Evolutionary conservation across 37 sponge, comb jelly and placozoan genomes (phyloP).

Genomic region (Halichondria panicea): DNA sequence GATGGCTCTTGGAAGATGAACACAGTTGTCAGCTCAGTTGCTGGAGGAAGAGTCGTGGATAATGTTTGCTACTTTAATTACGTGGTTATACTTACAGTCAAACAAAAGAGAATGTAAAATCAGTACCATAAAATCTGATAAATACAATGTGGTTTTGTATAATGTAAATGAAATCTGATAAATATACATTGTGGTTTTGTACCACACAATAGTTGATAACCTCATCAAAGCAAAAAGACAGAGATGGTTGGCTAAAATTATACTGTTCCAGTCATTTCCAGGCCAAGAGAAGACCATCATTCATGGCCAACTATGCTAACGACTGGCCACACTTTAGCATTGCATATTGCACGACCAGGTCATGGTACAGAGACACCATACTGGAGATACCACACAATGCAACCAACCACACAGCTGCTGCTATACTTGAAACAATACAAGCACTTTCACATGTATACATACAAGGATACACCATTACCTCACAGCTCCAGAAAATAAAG

Average conservation of each 20-base stretch:
- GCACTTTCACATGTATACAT: too few species aligned
- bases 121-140: neutral
- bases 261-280: neutral
- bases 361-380: neutral
- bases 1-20: constrained; percentile 93
- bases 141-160: constrained; percentile 6
- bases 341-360: neutral
- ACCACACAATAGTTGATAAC: neutral
- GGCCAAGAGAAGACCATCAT: neutral
- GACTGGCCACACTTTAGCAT: neutral
- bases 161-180: neutral
- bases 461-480: too few species aligned
- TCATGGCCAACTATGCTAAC: neutral
- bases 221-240: neutral
- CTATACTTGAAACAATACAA: too few species aligned
- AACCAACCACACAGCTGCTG: too few species aligned
- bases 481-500: too few species aligned
- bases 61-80: too few species aligned
- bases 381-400: constrained; percentile 1
- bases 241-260: neutral
- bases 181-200: neutral
- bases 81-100: too few species aligned
- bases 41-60: too few species aligned
- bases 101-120: neutral
- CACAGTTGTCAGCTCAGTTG: constrained; percentile 86